Conservation (phyloP, 2,888 invertebrate genomes). For the Microplitis deprimator region DNA sequence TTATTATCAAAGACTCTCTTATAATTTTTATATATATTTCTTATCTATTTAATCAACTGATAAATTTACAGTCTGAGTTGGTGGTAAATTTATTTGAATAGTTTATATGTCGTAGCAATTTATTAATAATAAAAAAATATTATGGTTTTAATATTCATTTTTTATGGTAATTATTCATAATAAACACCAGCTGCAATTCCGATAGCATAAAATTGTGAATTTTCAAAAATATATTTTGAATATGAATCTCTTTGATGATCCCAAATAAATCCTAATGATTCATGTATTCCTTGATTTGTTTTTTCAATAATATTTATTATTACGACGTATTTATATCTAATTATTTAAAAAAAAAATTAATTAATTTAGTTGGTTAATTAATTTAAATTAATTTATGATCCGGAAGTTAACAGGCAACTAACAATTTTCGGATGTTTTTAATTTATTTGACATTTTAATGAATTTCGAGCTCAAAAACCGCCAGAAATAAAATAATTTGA, state of each 20-base stretch:
- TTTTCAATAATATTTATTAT: constrained; percentile 59
- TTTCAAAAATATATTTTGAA: constrained; percentile 54
- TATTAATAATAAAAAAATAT: neutral
- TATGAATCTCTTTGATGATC: constrained; percentile 58
- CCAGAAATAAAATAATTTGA: too few species aligned
- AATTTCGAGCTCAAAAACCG: too few species aligned
- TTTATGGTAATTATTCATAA: constrained; percentile 54
- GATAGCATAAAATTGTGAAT: constrained; percentile 51
- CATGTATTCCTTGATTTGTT: constrained; percentile 50
- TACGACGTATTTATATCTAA: constrained; percentile 60
- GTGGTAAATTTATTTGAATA: too few species aligned
- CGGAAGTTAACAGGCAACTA: too few species aligned
- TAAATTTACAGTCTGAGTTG: neutral
- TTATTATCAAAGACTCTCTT: neutral
- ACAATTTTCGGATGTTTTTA: too few species aligned
- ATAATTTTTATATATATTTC: neutral
- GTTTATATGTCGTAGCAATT: too few species aligned
- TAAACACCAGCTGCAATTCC: constrained; percentile 57
- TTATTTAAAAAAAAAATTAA: neutral
- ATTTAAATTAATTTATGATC: neutral
- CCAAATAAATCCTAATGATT: constrained; percentile 55
- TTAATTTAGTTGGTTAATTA: neutral
- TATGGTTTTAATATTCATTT: neutral
- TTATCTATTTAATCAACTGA: neutral
- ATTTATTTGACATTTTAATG: too few species aligned